A percentile compares a stretch with the other conserved stretches of the same genome.
Evolutionary conservation across 2,113 vertebrate species (phyloP).

Genomic region (Petaurus breviceps): DNA sequence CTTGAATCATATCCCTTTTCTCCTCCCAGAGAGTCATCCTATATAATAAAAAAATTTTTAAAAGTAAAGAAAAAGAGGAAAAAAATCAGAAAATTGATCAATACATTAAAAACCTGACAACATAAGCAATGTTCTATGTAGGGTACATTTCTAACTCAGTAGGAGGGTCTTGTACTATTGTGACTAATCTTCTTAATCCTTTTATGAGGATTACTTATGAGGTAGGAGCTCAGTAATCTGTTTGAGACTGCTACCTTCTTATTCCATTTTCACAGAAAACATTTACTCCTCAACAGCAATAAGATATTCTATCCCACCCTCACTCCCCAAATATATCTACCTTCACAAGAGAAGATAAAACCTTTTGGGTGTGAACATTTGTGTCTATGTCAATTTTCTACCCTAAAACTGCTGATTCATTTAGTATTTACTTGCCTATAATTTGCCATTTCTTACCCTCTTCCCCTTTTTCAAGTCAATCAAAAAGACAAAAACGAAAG

Average conservation of each 20-base stretch:
- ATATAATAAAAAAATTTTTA: background rate
- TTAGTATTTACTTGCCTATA: too few relatives aligned
- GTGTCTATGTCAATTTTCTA: background rate
- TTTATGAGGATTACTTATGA: background rate
- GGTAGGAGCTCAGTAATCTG: background rate
- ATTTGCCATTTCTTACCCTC: background rate
- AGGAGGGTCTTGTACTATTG: background rate
- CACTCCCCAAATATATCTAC: background rate
- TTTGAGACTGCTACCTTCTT: background rate
- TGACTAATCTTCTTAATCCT: background rate
- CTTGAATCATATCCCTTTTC: background rate
- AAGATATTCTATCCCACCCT: background rate
- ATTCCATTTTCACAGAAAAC: background rate
- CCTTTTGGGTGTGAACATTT: background rate
- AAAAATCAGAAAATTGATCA: background rate
- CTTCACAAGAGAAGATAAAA: background rate
- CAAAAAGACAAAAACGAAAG: background rate
- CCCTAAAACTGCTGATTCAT: background rate
- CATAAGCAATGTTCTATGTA: background rate
- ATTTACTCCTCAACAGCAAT: background rate
- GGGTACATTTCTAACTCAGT: background rate
- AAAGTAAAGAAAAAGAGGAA: background rate
- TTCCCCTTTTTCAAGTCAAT: too few relatives aligned
- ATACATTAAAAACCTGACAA: background rate
- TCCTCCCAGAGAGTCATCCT: background rate